Percentiles rank a stretch among this genome's conserved stretches.
These are phyloP conservation scores for Sorex fumeus DNA, from an alignment of 2,113 vertebrate species.

Conservation along the genomic window DNA sequence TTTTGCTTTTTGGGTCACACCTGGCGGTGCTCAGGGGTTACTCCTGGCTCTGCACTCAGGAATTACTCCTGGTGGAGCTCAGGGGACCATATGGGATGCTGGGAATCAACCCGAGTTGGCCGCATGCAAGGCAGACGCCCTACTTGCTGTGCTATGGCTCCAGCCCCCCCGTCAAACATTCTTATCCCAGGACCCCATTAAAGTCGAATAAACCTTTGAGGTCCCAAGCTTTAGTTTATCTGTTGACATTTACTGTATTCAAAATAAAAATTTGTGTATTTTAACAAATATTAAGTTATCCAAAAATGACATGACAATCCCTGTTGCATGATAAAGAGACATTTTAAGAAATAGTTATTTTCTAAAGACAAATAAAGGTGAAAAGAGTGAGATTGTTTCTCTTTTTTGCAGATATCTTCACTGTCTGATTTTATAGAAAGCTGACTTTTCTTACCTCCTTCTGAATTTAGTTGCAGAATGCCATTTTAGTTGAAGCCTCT, in stretches of 20 bases:
- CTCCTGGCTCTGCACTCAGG: too few relatives aligned
- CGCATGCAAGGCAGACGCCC: too few relatives aligned
- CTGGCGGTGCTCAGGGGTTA: too few relatives aligned
- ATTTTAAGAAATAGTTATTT: conserved; percentile 12
- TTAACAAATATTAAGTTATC: not conserved
- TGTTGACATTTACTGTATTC: conserved; percentile 32
- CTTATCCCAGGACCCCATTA: not conserved
- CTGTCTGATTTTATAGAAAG: conserved; percentile 19
- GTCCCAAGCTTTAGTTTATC: not conserved
- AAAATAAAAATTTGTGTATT: conserved; percentile 20
- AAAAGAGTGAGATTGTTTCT: not conserved
- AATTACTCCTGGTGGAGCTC: too few relatives aligned
- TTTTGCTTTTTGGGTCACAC: too few relatives aligned
- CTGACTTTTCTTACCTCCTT: conserved; percentile 24
- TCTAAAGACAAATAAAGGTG: conserved; percentile 28
- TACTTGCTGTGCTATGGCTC: too few relatives aligned
- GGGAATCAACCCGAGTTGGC: too few relatives aligned
- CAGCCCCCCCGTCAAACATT: too few relatives aligned
- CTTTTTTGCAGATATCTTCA: conserved; percentile 52
- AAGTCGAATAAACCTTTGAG: not conserved
- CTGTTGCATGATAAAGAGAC: conserved; percentile 2
- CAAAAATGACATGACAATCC: conserved; percentile 50
- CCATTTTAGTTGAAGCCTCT: not conserved
- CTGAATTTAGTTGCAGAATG: not conserved
- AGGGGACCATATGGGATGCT: too few relatives aligned